These are phyloP conservation scores for Amniataba percoides DNA, from an alignment of 2,797 vertebrate species.

Conservation along the genomic window DNA sequence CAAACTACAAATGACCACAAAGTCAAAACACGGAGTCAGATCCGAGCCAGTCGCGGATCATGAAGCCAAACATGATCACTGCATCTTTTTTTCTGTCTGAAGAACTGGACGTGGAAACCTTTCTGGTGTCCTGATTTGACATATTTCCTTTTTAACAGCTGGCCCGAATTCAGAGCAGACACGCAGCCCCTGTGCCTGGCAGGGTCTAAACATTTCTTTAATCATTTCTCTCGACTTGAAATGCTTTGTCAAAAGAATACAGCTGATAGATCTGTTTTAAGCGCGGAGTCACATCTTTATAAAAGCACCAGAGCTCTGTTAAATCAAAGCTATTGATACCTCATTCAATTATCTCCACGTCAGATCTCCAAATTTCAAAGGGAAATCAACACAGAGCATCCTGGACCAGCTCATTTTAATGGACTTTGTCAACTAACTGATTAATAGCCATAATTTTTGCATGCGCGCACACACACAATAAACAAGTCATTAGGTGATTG, in stretches of 20 bases:
- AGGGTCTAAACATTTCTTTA: not conserved
- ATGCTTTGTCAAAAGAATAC: not conserved
- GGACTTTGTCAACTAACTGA: conserved; percentile 20
- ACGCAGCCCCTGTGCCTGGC: not conserved
- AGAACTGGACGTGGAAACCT: not conserved
- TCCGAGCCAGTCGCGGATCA: not conserved
- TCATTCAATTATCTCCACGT: not conserved
- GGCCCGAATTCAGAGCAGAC: not conserved
- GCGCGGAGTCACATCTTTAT: not conserved
- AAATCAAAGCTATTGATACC: not conserved
- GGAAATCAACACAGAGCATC: not conserved
- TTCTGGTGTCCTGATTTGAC: not conserved
- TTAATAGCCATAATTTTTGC: conserved; percentile 31
- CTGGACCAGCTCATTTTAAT: conserved; percentile 28
- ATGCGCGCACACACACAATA: not conserved
- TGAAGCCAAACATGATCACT: not conserved
- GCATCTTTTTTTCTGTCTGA: not conserved
- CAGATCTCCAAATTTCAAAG: conserved; percentile 1
- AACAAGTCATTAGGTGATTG: conserved; percentile 28
- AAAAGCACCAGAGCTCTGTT: not conserved
- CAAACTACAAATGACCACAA: conserved; percentile 2
- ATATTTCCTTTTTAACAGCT: not conserved
- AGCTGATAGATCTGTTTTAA: too few species aligned
- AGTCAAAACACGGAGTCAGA: not conserved
- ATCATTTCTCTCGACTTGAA: not conserved